Conservation (phyloP, 2,888 invertebrate species). For the Cerastis rubricosa region DNA sequence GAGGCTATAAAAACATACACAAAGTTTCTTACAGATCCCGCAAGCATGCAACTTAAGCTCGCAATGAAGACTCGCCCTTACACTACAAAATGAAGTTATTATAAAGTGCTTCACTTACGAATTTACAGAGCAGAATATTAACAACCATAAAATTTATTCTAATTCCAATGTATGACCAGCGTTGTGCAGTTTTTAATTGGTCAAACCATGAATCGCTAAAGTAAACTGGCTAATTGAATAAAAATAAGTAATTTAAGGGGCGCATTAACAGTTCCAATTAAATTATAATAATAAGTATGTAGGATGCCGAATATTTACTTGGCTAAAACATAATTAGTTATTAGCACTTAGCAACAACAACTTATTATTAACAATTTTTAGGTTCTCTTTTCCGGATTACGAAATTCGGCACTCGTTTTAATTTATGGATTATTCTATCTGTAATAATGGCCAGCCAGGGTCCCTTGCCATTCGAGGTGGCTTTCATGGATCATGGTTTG, state of each 20-base stretch:
- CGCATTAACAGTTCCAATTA: constrained; percentile 23
- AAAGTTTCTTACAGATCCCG: not conserved
- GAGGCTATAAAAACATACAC: not conserved
- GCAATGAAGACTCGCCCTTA: not conserved
- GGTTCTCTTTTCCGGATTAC: constrained; percentile 15
- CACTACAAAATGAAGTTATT: constrained; percentile 50
- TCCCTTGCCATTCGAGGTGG: not conserved
- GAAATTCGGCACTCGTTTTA: not conserved
- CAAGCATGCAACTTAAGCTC: not conserved
- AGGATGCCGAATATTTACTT: constrained; percentile 27
- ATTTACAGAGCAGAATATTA: constrained; percentile 53
- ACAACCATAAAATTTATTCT: constrained; percentile 61
- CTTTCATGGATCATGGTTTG: not conserved
- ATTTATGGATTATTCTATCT: not conserved
- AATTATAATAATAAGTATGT: constrained; percentile 20
- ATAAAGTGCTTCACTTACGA: constrained; percentile 23
- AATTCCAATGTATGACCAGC: constrained; percentile 24
- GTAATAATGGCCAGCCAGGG: not conserved
- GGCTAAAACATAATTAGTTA: not conserved
- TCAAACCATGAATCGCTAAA: constrained; percentile 10
- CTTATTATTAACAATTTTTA: constrained; percentile 27
- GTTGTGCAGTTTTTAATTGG: constrained; percentile 30
- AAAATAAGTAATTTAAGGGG: constrained; percentile 33
- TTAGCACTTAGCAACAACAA: constrained; percentile 10
- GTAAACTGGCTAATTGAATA: constrained; percentile 33